Evolutionary conservation across 2,888 invertebrate genomes (phyloP), one percentile per base, ranked within the genome.

Genomic region (Drosophila kokeensis): DNA sequence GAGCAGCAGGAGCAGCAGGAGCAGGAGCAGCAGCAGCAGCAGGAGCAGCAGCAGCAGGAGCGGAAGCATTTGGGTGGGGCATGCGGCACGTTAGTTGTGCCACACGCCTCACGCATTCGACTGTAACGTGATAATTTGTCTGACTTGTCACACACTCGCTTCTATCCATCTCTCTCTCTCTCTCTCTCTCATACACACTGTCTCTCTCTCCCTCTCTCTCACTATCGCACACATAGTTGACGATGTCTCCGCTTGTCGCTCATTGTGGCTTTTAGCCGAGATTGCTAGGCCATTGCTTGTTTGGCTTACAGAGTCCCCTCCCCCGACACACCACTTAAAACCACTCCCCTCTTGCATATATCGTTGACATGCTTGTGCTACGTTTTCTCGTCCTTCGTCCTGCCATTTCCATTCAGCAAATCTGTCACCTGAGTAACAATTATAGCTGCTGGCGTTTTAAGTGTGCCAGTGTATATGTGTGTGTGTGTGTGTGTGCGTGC

Each of bases 61-160:
- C 29, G 21, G 48, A 34, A 21, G 63, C n/a, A 18, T 59, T 53
- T 29, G 21, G 50, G 45, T 38, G 59, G 42, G 70, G 70, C 66
- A 61, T 40, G 61, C 55, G 50, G 73, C 73, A 73, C 65, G 76
- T 75, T 75, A 74, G 75, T 71, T 86, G 76, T 83, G 76, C 70
- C 76, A 58, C 77, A 81, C 81, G 85, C 77, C 79, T 86, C 91
- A 90, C 91, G 91, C 91, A 90, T 79, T 91, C 83, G 82, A 87
- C 81, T 88, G 88, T 88, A 88, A 92, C 82, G 87, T 91, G 88
- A 89, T 92, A 91, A 91, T 91, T 91, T 91, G 89, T 88, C 82
- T 91, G 88, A 86, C 89, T 68, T 57, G 87, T 90, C 81, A 76
- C 85, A 67, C 73, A 61, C 63, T 58, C 69, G 60, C 66, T 72